phyloP scores from a whole-genome alignment of 1,140 invertebrate species.

The Calycopis cecrops region DNA sequence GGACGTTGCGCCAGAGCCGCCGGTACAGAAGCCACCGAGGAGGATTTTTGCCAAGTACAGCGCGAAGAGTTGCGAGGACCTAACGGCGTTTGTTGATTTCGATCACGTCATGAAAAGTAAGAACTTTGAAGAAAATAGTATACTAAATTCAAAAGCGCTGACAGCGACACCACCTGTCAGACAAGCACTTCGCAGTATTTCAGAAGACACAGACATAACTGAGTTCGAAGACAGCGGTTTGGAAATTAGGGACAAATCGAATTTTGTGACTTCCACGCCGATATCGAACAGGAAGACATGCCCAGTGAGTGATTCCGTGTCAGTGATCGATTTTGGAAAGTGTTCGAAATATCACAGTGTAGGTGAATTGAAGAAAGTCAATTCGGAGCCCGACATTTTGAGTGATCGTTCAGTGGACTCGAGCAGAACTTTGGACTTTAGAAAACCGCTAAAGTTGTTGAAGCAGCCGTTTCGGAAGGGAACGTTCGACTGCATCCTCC shows the following conservation, averaged over 20 bases:
- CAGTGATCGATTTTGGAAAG: slow-evolving; percentile 51
- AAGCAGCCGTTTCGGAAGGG: slow-evolving; percentile 58
- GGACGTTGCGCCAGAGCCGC: slow-evolving; percentile 41
- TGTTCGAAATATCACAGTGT: slow-evolving; percentile 44
- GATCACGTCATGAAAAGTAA: slow-evolving; percentile 49
- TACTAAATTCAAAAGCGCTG: slow-evolving; percentile 49
- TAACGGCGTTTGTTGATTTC: slow-evolving; percentile 57
- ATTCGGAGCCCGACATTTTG: slow-evolving; percentile 58
- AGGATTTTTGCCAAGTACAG: slow-evolving; percentile 55
- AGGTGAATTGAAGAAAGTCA: slow-evolving; percentile 54
- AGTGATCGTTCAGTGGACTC: slow-evolving; percentile 38
- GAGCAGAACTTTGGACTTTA: slow-evolving; percentile 43
- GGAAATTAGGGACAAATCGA: slow-evolving; percentile 35
- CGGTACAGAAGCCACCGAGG: slow-evolving; percentile 25
- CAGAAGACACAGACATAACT: slow-evolving; percentile 42
- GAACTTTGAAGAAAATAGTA: slow-evolving; percentile 60
- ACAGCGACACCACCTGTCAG: slow-evolving; percentile 28
- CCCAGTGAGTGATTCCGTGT: slow-evolving; percentile 42
- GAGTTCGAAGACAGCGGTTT: slow-evolving; percentile 52
- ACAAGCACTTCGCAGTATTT: slow-evolving; percentile 48
- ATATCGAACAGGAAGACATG: slow-evolving; percentile 55
- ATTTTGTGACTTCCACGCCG: slow-evolving; percentile 59
- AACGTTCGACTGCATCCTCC: slow-evolving; percentile 56
- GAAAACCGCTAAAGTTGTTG: slow-evolving; percentile 52
- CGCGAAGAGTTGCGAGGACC: slow-evolving; percentile 61